phyloP scores from a whole-genome alignment of 2,797 vertebrate genomes.

The Microcaecilia unicolor region DNA sequence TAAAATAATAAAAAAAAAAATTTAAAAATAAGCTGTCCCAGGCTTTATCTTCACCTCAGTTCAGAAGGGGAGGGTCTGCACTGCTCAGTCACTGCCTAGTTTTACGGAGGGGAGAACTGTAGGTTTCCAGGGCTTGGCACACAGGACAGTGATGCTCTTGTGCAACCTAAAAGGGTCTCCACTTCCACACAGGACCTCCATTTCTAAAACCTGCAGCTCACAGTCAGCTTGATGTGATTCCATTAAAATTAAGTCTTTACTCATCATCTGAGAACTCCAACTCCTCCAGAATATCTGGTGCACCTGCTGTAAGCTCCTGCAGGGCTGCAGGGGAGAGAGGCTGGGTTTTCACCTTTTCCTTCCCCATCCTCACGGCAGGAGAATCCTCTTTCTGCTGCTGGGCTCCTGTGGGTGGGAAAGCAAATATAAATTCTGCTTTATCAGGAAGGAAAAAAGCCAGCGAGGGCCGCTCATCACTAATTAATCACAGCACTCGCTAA shows the following conservation, averaged over 20 bases:
- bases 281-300: slow-evolving; percentile 80
- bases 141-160: not conserved
- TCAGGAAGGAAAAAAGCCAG: slow-evolving; percentile 12
- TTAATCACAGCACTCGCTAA: slow-evolving; percentile 47
- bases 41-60: not conserved
- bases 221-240: too few species aligned
- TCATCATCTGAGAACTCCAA: slow-evolving; percentile 80
- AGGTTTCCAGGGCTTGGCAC: too few species aligned
- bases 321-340: slow-evolving; percentile 60
- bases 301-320: slow-evolving; percentile 70
- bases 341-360: not conserved
- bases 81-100: too few species aligned
- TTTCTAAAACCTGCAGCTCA: accelerated
- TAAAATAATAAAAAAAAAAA: slow-evolving; percentile 42
- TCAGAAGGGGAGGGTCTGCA: too few species aligned
- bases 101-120: too few species aligned
- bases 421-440: slow-evolving; percentile 27
- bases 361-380: not conserved
- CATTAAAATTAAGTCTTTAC: too few species aligned
- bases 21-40: too few species aligned
- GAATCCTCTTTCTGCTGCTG: not conserved
- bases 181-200: accelerated
- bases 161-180: too few species aligned
- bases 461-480: slow-evolving; percentile 25
- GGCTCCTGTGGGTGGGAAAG: slow-evolving; percentile 23